Base-by-base conservation (phyloP, 92 coral and sea anemone species). In the Paramuricea clavata region DNA sequence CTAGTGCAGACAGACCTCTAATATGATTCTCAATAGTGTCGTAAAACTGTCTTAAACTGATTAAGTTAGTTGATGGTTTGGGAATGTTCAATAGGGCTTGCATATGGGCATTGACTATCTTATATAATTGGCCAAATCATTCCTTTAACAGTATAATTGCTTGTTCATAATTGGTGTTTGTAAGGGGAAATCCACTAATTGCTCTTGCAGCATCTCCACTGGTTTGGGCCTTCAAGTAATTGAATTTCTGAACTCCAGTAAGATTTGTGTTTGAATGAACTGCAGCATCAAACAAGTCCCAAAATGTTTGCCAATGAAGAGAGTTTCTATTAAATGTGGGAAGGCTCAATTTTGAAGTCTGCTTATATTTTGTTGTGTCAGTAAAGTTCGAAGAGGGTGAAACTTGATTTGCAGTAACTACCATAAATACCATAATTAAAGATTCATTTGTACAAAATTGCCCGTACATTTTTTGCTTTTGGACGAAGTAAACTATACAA, bases 1-100 rank as follows among this genome's bases (percentile, higher is more conserved):
- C 69, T 6, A 61, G 31, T 61, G 69, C 69, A 5, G 69, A 19
- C 1, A 61, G 69, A 30, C 69, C 87, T 23, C 76, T 44, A 34
- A 82, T 73, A 68, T 82, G 89, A 44, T 41, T 81, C 42, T 88
- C 82, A 22, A 78, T 16, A 2, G 87, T 32, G 75, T 82, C 83
- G 49, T 82, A 56, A 76, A 88, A 88, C 26, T 31, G 49, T 56
- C 87, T 52, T 22, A 88, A 49, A 47, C 87, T 70, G 74, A 1
- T 71, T 72, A 82, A 71, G 11, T 79, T 44, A 25, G 27, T 60
- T 16, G 71, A 8, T 19, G 83, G 88, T 13, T 32, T 17, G 0
- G 83, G 16, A n/a, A 85, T 10, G 17, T 73, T 72, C 25, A 85
- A 35, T 52, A 85, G 83, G 17, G 89, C 89, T 42, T 32, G 54